Conservation (phyloP, 2,888 invertebrate species). For the Zhuqinia jingwanae region DNA sequence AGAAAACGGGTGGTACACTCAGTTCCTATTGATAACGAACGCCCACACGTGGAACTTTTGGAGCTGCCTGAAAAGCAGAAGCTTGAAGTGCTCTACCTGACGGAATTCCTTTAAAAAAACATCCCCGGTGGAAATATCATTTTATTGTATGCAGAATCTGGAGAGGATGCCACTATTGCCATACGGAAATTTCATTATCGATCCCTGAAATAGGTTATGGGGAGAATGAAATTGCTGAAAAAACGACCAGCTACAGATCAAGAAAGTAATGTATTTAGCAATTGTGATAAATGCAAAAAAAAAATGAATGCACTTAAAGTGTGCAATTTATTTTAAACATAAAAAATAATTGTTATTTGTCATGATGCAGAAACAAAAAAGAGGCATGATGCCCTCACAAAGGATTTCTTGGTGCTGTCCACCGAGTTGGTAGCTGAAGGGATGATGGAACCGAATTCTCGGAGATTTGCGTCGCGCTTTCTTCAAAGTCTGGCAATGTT, state of each 20-base stretch:
- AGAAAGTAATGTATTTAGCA: constrained; percentile 44
- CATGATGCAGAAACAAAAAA: constrained; percentile 20
- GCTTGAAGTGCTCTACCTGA: too few relatives aligned
- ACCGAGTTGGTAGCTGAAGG: constrained; percentile 73
- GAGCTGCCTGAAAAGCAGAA: too few relatives aligned
- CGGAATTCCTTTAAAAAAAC: constrained; percentile 53
- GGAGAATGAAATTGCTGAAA: constrained; percentile 64
- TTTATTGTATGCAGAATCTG: constrained; percentile 69
- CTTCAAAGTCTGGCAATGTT: constrained; percentile 66
- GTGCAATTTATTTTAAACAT: background rate
- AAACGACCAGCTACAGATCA: constrained; percentile 58
- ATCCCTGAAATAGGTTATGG: constrained; percentile 61
- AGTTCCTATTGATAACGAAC: too few relatives aligned
- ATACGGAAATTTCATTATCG: constrained; percentile 74
- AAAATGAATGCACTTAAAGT: too few relatives aligned
- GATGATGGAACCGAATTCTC: constrained; percentile 68
- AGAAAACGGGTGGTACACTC: constrained; percentile 22
- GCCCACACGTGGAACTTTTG: too few relatives aligned
- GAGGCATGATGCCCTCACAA: constrained; percentile 71
- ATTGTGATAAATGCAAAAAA: too few relatives aligned
- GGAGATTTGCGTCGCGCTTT: constrained; percentile 65
- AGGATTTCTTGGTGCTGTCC: constrained; percentile 71
- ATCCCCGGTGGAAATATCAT: constrained; percentile 73
- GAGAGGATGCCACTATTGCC: constrained; percentile 74
- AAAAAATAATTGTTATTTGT: constrained; percentile 42